These are phyloP conservation scores for Porites lutea DNA, from an alignment of 64 coral and sea anemone genomes.

Conservation along the genomic window DNA sequence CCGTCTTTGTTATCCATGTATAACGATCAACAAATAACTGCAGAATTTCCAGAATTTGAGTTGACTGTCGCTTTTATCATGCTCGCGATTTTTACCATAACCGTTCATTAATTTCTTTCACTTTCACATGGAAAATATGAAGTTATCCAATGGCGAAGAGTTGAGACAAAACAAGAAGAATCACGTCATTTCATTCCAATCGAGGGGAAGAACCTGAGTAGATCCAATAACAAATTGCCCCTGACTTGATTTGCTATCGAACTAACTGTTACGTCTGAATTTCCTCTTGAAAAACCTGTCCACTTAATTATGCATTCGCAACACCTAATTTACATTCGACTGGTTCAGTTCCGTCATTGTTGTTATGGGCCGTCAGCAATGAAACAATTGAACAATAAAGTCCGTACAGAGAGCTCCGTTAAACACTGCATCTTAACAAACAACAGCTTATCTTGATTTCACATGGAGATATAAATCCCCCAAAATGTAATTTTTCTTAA, in stretches of 20 bases:
- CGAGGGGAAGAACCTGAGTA: not conserved
- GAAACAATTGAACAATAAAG: constrained; percentile 13
- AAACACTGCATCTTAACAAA: constrained; percentile 5
- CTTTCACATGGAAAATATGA: not conserved
- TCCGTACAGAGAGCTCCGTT: constrained; percentile 9
- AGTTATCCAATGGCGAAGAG: not conserved
- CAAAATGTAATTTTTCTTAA: not conserved
- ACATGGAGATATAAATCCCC: not conserved
- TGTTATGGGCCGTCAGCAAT: constrained; percentile 8
- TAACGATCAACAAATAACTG: not conserved
- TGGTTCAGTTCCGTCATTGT: constrained; percentile 32
- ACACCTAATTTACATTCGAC: constrained; percentile 69
- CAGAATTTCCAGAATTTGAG: not conserved
- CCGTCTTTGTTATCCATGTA: not conserved
- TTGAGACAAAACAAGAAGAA: not conserved
- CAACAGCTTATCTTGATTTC: not conserved
- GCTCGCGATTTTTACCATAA: not conserved
- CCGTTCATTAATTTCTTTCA: not conserved
- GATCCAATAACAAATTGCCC: not conserved
- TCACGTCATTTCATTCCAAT: not conserved
- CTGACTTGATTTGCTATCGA: constrained; percentile 8
- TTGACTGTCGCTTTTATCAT: constrained; percentile 1
- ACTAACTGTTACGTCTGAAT: constrained; percentile 22
- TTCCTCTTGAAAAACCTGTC: constrained; percentile 25
- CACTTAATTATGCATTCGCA: constrained; percentile 77